phyloP scores from a whole-genome alignment of 2,888 invertebrate genomes.

The Macrosiphum euphorbiae region DNA sequence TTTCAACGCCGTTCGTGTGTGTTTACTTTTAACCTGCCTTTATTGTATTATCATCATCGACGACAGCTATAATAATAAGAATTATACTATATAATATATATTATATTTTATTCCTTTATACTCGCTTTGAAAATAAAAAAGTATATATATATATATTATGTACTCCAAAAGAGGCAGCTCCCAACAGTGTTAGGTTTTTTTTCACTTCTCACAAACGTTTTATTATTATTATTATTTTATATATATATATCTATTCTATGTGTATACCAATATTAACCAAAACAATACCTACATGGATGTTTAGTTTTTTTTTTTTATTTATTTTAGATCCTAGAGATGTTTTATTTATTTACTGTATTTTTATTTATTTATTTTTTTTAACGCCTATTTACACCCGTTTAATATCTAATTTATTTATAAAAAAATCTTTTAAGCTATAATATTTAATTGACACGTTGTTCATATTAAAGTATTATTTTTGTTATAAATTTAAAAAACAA shows the following conservation, averaged over 20 bases:
- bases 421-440: constrained; percentile 59
- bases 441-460: constrained; percentile 63
- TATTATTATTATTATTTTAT: constrained; percentile 55
- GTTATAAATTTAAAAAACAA: constrained; percentile 60
- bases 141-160: neutral
- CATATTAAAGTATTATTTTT: constrained; percentile 64
- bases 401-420: constrained; percentile 58
- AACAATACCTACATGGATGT: constrained; percentile 37
- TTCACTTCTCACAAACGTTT: constrained; percentile 36
- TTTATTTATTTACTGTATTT: constrained; percentile 61
- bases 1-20: neutral
- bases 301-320: constrained; percentile 37
- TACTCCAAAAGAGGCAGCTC: neutral
- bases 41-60: constrained; percentile 25
- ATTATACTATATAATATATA: neutral
- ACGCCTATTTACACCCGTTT: constrained; percentile 60
- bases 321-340: constrained; percentile 57
- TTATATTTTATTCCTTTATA: constrained; percentile 51
- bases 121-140: constrained; percentile 55
- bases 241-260: constrained; percentile 29
- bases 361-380: constrained; percentile 58
- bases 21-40: constrained; percentile 2
- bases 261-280: constrained; percentile 53
- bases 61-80: constrained; percentile 44
- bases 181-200: neutral